phyloP scores from a whole-genome alignment of 2,113 vertebrate genomes.

The Sus scrofa region DNA sequence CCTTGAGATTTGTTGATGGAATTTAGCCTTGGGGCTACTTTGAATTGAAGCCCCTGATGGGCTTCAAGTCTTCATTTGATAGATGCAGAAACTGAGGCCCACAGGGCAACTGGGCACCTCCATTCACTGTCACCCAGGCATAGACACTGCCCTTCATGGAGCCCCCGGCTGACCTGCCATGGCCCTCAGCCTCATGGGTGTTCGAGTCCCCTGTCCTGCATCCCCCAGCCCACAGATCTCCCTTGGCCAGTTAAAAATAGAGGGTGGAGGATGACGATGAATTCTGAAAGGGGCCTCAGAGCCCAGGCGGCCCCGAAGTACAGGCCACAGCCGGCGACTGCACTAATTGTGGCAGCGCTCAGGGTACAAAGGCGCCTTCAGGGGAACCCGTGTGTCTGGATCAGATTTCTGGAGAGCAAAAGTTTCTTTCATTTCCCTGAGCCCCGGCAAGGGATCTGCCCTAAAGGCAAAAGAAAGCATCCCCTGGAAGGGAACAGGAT shows the following conservation, averaged over 20 bases:
- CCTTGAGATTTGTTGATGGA: accelerated
- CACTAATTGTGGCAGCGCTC: slow-evolving; percentile 64
- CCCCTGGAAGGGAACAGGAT: not conserved
- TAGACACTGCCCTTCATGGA: accelerated
- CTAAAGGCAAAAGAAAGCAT: slow-evolving; percentile 55
- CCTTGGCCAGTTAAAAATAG: slow-evolving; percentile 45
- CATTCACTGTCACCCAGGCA: accelerated
- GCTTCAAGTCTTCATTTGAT: not conserved
- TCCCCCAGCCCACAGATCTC: not conserved
- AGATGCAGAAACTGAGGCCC: not conserved
- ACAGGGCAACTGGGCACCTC: accelerated
- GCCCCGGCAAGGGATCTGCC: accelerated
- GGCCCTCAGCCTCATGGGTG: not conserved
- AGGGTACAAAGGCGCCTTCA: slow-evolving; percentile 77
- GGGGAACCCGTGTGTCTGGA: slow-evolving; percentile 18
- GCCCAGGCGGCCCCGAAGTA: not conserved
- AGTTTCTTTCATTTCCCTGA: slow-evolving; percentile 67
- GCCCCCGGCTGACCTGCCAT: not conserved
- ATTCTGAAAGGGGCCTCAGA: slow-evolving; percentile 45
- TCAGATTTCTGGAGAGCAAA: slow-evolving; percentile 78
- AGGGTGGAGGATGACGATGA: not conserved
- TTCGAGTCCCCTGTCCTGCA: not conserved
- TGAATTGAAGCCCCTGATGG: not conserved
- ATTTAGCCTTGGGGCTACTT: not conserved
- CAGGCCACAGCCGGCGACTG: slow-evolving; percentile 74